These are phyloP conservation scores for Chloropsis hardwickii DNA, from an alignment of 2,113 vertebrate genomes.

Conservation along the genomic window DNA sequence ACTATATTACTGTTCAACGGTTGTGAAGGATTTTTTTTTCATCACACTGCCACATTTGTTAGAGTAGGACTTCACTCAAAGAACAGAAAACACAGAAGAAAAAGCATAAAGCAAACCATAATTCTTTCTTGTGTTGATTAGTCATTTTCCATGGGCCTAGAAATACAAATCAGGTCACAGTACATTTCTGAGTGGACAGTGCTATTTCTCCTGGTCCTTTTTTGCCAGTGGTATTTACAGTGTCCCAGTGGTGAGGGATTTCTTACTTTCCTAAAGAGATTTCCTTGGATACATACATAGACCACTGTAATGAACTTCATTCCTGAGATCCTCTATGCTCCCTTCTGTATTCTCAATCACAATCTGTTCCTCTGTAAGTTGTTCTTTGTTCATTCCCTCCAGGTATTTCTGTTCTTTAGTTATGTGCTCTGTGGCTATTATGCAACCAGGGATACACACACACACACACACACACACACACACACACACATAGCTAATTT, in stretches of 20 bases:
- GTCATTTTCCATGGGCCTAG: neutral
- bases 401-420: neutral
- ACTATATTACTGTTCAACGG: neutral
- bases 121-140: neutral
- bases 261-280: neutral
- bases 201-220: neutral
- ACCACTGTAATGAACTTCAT: neutral
- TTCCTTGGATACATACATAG: neutral
- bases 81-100: neutral
- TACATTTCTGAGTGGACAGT: neutral
- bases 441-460: neutral
- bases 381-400: neutral
- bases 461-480: neutral
- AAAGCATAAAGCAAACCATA: neutral
- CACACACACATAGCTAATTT: neutral
- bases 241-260: neutral
- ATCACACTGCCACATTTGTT: neutral
- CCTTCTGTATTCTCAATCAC: neutral
- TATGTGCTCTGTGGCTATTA: neutral
- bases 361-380: neutral
- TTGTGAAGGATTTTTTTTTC: neutral
- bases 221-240: neutral
- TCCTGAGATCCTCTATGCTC: neutral
- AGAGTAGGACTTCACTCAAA: neutral
- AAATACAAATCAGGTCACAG: neutral